A percentile compares a stretch with the other conserved stretches of the same genome.
phyloP scores from a whole-genome alignment of 2,797 vertebrate species.

The Diglossa cyanea region DNA sequence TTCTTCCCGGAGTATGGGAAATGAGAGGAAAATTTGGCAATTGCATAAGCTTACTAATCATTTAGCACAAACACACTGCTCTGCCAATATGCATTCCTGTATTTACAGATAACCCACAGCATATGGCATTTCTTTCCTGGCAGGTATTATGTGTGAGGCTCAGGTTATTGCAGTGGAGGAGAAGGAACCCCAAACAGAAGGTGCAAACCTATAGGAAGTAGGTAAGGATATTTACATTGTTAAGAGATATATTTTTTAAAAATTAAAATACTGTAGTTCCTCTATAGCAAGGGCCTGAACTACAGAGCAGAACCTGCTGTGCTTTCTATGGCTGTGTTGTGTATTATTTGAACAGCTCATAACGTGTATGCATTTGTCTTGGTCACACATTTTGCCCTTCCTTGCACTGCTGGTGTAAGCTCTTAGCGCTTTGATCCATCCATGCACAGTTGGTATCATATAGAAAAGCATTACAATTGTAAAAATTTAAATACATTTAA shows the following conservation, averaged over 20 bases:
- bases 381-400: neutral
- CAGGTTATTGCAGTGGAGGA: neutral
- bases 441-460: rapidly evolving
- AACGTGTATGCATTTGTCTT: neutral
- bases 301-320: neutral
- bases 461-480: neutral
- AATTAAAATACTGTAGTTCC: neutral
- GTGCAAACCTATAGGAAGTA: neutral
- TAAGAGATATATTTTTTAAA: rapidly evolving
- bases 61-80: neutral
- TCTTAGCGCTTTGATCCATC: rapidly evolving
- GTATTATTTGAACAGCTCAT: neutral
- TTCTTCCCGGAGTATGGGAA: neutral
- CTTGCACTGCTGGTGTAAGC: neutral
- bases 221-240: neutral
- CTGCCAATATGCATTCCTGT: neutral
- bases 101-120: neutral
- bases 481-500: neutral
- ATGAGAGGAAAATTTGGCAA: neutral
- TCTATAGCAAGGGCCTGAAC: neutral
- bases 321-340: neutral
- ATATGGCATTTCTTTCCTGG: neutral
- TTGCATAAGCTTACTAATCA: neutral
- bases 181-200: neutral
- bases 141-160: neutral